Percentiles rank a stretch among this genome's conserved stretches.
Evolutionary conservation across 1,140 invertebrate species (phyloP).

Genomic region (Drosophila nannoptera): DNA sequence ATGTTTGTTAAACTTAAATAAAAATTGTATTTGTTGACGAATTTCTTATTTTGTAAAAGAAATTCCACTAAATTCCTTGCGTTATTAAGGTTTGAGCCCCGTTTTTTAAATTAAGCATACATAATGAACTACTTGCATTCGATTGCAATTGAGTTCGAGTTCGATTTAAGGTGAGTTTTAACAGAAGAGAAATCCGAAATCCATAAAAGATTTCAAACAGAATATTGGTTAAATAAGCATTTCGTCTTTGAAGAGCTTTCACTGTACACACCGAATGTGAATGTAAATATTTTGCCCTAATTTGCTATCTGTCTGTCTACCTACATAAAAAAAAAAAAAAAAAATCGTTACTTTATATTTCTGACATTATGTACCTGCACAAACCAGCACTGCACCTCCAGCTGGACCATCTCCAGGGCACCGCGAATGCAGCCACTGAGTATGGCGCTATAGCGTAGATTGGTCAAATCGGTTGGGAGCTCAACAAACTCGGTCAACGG

Average conservation of each 20-base stretch:
- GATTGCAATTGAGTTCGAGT: background rate
- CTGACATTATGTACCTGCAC: constrained; percentile 81
- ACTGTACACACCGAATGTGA: constrained; percentile 7
- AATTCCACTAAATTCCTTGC: background rate
- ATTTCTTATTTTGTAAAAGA: background rate
- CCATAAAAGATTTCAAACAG: background rate
- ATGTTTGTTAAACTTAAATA: constrained; percentile 1
- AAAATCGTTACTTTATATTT: background rate
- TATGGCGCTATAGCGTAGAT: constrained; percentile 96
- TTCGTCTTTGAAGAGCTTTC: constrained; percentile 3
- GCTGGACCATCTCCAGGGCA: constrained; percentile 97
- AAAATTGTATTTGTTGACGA: background rate
- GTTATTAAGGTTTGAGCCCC: background rate
- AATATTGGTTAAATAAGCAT: background rate
- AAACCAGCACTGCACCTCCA: constrained; percentile 90
- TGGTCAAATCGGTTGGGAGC: constrained; percentile 92
- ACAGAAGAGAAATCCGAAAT: background rate
- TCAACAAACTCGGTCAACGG: constrained; percentile 99
- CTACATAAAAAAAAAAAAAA: constrained; percentile 1
- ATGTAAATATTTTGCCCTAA: background rate
- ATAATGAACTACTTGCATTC: background rate
- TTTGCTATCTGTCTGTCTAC: background rate
- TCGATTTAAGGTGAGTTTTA: background rate
- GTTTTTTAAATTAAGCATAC: background rate
- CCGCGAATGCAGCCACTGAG: constrained; percentile 96